A percentile compares a stretch with the other conserved stretches of the same genome.
Evolutionary conservation across 53 echinoderm and acorn worm species (phyloP).

Genomic region (Crossaster papposus): DNA sequence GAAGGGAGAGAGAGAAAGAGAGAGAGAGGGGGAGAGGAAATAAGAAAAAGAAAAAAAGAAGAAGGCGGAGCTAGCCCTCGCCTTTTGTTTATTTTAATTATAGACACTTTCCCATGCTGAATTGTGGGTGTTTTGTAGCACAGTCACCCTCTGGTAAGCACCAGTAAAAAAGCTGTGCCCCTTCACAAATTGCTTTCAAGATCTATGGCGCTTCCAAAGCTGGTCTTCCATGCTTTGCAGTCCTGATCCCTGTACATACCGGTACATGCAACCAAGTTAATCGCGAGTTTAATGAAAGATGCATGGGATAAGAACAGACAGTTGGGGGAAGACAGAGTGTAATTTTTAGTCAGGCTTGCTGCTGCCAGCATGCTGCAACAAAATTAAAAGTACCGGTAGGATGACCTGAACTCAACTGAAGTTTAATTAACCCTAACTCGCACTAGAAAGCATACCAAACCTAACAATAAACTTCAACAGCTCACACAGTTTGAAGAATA

Average conservation of each 20-base stretch:
- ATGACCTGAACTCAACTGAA: background rate
- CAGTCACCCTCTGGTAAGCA: constrained; percentile 12
- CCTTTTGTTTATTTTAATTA: constrained; percentile 23
- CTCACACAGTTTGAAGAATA: too few relatives aligned
- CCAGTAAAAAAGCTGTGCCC: background rate
- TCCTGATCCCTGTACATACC: background rate
- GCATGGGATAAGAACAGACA: constrained; percentile 15
- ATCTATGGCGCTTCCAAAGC: constrained; percentile 25
- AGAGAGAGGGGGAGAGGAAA: background rate
- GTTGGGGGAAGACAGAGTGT: background rate
- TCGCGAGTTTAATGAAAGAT: constrained; percentile 11
- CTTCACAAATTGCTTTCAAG: constrained; percentile 29
- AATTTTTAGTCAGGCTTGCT: background rate
- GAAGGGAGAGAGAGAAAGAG: background rate
- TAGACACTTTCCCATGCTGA: background rate
- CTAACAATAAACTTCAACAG: too few relatives aligned
- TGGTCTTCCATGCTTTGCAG: background rate
- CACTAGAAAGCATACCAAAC: too few relatives aligned
- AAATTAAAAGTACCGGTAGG: background rate
- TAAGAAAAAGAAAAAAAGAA: background rate
- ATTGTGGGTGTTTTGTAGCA: constrained; percentile 20
- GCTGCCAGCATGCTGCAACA: background rate
- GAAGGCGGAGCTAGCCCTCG: background rate
- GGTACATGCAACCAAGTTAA: background rate
- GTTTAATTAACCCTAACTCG: too few relatives aligned